Percentiles rank a stretch among this genome's conserved stretches.
These are phyloP conservation scores for Uloborus plumipes DNA, from an alignment of 2,888 invertebrate genomes.

Conservation along the genomic window DNA sequence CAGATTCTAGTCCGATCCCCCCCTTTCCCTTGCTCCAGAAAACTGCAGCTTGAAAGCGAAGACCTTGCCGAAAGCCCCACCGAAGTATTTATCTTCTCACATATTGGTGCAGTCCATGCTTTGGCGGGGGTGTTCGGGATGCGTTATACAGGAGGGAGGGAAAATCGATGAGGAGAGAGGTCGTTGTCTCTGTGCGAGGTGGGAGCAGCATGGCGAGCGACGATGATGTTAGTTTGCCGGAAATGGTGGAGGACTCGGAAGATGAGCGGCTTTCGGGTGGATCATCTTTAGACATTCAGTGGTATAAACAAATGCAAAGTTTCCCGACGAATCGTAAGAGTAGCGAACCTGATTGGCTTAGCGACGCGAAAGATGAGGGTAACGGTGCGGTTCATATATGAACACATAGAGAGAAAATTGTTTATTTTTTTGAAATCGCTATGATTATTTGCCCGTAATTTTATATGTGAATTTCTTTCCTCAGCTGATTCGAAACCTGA, in stretches of 20 bases:
- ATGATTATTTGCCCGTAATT: neutral
- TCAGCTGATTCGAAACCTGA: slow-evolving; percentile 66
- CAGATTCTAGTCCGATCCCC: too few species aligned
- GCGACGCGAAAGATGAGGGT: slow-evolving; percentile 32
- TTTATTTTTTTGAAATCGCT: neutral
- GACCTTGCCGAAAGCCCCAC: neutral
- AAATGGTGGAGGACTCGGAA: slow-evolving; percentile 43
- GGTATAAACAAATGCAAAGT: slow-evolving; percentile 65
- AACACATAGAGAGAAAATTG: neutral
- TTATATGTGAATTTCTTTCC: neutral
- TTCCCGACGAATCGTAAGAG: slow-evolving; percentile 58
- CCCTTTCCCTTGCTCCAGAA: too few species aligned
- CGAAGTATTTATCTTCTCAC: too few species aligned
- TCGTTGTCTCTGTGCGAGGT: slow-evolving; percentile 30
- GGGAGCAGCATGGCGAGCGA: slow-evolving; percentile 48
- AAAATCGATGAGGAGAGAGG: slow-evolving; percentile 51
- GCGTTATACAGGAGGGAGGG: slow-evolving; percentile 31
- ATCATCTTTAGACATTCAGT: slow-evolving; percentile 54
- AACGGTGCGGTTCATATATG: too few species aligned
- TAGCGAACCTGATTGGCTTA: slow-evolving; percentile 64
- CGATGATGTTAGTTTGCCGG: slow-evolving; percentile 12
- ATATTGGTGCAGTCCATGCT: slow-evolving; percentile 39
- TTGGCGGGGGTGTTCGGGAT: slow-evolving; percentile 31
- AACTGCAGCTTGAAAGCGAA: neutral
- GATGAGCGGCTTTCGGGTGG: slow-evolving; percentile 32